Base-by-base conservation (phyloP, 2,888 invertebrate species). In the Melanostoma mellinum region DNA sequence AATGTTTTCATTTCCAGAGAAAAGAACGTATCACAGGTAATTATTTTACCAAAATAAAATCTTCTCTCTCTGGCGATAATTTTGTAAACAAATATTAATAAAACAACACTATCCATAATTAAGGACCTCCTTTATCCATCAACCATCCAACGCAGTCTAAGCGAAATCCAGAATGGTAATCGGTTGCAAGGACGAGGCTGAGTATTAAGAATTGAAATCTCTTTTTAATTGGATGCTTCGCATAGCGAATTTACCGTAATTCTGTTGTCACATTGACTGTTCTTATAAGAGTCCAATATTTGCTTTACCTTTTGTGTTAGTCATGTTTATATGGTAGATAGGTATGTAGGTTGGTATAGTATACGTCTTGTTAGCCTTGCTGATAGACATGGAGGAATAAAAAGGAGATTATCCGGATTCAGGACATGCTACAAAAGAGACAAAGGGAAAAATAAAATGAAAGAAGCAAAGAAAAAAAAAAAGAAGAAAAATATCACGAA, bases 181-280 rank as follows among this genome's bases (percentile, higher is more conserved):
- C 20, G 50, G 8, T 53, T 44, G 44, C 5, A 69, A 10, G 10
- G 30, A 72, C 20, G 36, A 44, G 50, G 3, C 10, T 4, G 46
- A 50, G 35, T 10, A 58, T 69, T 76, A 65, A 55, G 46, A 72
- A 77, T 73, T 56, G 72, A 82, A 72, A 82, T 82, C 81, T 82
- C 81, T 73, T 82, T 82, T 82, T 82, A 82, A 82, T 82, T 82
- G 77, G 81, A 72, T 68, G 56, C 60, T 53, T 79, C 81, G 77
- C 72, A 82, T 61, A 61, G 72, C 44, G 20, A 67, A 67, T 67
- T 33, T 38, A 50, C n/a, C 60, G 69, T 75, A 69, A 71, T 65
- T 80, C 67, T 58, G 56, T 61, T 63, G 50, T 44, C 69, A 80
- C 60, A 76, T 46, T 65, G 65, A 38, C 32, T 58, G 46, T 75